Evolutionary conservation across 2,797 vertebrate genomes (phyloP).

Genomic region (Sphenopsis melanotis): DNA sequence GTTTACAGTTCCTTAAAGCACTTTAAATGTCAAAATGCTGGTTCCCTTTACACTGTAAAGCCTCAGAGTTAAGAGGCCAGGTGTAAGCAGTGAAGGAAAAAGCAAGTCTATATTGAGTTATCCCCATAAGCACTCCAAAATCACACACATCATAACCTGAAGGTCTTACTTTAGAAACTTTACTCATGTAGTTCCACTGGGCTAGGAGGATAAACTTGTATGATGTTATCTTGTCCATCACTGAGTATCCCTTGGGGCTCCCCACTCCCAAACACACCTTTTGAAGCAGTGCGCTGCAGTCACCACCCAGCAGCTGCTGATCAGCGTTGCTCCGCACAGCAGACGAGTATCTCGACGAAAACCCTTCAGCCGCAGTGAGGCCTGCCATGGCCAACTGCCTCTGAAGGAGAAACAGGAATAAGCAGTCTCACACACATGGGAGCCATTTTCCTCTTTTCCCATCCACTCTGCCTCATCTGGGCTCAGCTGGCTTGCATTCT

Average conservation of each 20-base stretch:
- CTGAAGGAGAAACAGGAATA: conserved; percentile 62
- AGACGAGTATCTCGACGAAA: conserved; percentile 81
- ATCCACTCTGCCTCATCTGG: not conserved
- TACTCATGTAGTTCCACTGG: not conserved
- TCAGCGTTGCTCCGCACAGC: conserved; percentile 84
- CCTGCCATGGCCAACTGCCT: conserved; percentile 90
- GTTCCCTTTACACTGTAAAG: not conserved
- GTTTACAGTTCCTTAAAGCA: not conserved
- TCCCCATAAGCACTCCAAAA: not conserved
- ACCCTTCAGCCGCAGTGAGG: conserved; percentile 84
- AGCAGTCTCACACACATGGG: not conserved
- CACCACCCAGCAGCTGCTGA: conserved; percentile 85
- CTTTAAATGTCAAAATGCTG: not conserved
- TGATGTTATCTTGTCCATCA: not conserved
- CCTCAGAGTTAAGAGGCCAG: not conserved
- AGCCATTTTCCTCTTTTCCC: not conserved
- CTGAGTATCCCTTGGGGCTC: rapidly evolving
- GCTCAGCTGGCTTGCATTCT: not conserved
- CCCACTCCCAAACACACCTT: conserved; percentile 70
- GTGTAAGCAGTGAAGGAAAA: not conserved
- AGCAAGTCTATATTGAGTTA: not conserved
- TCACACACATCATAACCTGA: not conserved
- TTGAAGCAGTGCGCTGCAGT: conserved; percentile 93
- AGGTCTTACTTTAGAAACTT: not conserved
- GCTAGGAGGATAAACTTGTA: not conserved